phyloP scores from a whole-genome alignment of 2,888 invertebrate genomes.

The Cyclophora punctaria region DNA sequence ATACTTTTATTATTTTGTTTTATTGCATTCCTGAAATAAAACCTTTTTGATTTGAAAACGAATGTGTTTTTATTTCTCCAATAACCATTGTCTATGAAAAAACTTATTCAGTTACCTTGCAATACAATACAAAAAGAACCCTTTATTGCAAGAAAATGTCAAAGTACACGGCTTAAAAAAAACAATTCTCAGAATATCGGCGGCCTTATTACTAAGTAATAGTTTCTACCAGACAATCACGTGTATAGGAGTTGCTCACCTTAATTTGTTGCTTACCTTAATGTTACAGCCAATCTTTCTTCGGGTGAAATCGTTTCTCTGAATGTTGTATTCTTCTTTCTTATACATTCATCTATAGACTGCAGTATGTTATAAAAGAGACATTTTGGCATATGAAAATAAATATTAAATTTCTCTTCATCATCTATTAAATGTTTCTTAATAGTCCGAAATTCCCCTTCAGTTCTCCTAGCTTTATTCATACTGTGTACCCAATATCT shows the following conservation, averaged over 20 bases:
- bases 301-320: conserved; percentile 22
- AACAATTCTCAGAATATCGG: conserved; percentile 1
- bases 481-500: conserved; percentile 5
- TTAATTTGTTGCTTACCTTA: conserved; percentile 13
- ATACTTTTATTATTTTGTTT: no score
- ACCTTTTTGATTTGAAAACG: no score
- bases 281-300: conserved; percentile 22
- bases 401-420: conserved; percentile 17
- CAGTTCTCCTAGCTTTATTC: not conserved
- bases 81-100: no score
- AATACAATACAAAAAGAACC: no score
- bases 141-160: not conserved
- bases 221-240: not conserved
- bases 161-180: conserved; percentile 3
- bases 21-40: no score
- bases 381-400: conserved; percentile 15
- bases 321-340: conserved; percentile 15
- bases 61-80: no score
- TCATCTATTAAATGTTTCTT: conserved; percentile 18
- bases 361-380: conserved; percentile 14
- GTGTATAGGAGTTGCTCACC: no score
- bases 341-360: conserved; percentile 13
- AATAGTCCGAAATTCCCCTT: conserved; percentile 11
- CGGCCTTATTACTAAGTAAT: not conserved
- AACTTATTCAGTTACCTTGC: no score